Percentiles rank a stretch among this genome's conserved stretches.
Conservation (phyloP, 2,113 vertebrate species). For the Rhea americana region DNA sequence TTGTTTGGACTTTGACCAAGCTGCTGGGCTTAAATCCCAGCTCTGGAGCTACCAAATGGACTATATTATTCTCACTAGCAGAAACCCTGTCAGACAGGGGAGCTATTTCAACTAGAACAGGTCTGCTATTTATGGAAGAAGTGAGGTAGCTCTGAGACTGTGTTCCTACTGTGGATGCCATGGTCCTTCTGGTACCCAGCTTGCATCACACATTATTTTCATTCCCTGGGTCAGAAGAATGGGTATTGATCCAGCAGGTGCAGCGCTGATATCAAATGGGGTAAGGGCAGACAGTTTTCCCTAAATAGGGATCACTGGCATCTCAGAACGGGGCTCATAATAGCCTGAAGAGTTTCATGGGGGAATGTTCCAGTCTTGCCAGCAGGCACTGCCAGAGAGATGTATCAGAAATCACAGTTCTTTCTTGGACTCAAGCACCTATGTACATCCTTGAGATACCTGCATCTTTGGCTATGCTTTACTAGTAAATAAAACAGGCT, state of each 20-base stretch:
- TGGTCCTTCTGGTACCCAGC: background rate
- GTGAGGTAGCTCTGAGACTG: background rate
- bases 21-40: constrained; percentile 46
- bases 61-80: constrained; percentile 27
- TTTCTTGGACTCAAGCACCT: background rate
- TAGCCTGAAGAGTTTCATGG: background rate
- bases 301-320: background rate
- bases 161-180: background rate
- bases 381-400: constrained; percentile 30
- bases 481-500: constrained; percentile 5
- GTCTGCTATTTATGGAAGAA: background rate
- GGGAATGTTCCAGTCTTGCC: background rate
- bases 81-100: background rate
- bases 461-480: background rate
- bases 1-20: constrained; percentile 42
- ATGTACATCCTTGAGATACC: background rate
- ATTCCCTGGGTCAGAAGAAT: background rate
- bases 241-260: background rate
- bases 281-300: background rate
- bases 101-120: background rate
- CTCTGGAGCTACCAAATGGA: constrained; percentile 35
- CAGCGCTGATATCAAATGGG: background rate
- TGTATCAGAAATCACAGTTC: constrained; percentile 33
- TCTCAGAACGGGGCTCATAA: background rate
- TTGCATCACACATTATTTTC: background rate